Evolutionary conservation across 2,888 invertebrate genomes (phyloP).

Genomic region (Nycteola revayana): DNA sequence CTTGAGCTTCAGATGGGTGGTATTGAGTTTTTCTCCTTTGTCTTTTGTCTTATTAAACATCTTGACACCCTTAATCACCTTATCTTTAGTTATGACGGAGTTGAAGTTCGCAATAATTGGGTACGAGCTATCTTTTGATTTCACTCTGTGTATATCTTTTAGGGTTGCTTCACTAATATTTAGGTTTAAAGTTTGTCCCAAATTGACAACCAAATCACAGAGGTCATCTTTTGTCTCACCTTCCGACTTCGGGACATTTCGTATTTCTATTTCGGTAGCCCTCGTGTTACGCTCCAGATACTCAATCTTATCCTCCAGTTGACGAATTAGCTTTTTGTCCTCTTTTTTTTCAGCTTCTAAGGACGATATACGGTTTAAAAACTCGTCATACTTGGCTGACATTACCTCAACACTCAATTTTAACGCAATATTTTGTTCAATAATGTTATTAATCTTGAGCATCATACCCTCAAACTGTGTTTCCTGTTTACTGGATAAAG

Average conservation of each 20-base stretch:
- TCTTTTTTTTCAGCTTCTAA: constrained; percentile 3
- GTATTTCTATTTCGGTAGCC: constrained; percentile 5
- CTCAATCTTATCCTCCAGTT: too few species aligned
- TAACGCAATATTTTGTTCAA: background rate
- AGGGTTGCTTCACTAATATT: too few species aligned
- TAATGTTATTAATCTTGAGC: constrained; percentile 3
- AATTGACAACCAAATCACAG: constrained; percentile 1
- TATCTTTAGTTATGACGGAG: too few species aligned
- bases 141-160: too few species aligned
- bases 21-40: too few species aligned
- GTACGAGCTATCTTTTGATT: too few species aligned
- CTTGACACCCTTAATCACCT: too few species aligned
- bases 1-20: too few species aligned
- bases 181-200: constrained; percentile 1
- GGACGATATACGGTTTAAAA: constrained; percentile 2
- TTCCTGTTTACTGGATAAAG: constrained; percentile 2
- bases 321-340: too few species aligned
- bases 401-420: constrained; percentile 4
- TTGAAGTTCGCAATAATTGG: too few species aligned
- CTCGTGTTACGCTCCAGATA: constrained; percentile 1
- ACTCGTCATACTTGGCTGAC: constrained; percentile 4
- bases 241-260: constrained; percentile 1
- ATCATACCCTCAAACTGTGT: constrained; percentile 3
- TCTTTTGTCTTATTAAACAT: too few species aligned
- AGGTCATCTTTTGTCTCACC: constrained; percentile 3